Conservation (phyloP, 2,888 invertebrate species). For the Andrena hattorfiana region DNA sequence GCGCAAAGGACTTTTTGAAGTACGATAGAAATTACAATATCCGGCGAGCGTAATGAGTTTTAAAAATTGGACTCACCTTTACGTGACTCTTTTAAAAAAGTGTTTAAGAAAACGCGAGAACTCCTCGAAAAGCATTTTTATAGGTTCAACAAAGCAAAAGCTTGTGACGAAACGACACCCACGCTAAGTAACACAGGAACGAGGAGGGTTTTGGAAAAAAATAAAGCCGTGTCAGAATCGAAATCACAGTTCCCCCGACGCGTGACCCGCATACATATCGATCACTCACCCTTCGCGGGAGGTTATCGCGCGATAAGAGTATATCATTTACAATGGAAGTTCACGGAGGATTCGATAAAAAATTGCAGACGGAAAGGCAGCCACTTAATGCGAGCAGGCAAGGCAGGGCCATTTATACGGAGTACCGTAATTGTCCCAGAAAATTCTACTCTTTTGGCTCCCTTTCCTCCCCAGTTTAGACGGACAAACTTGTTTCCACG, state of each 20-base stretch:
- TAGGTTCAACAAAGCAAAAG: neutral
- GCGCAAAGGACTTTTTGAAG: no score
- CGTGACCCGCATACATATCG: conserved; percentile 55
- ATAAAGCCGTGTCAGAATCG: conserved; percentile 36
- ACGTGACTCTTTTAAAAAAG: no score
- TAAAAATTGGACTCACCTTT: no score
- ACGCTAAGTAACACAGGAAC: conserved; percentile 25
- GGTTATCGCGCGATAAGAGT: conserved; percentile 39
- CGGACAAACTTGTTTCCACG: conserved; percentile 66
- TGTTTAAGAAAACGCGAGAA: neutral
- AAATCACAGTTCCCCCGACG: conserved; percentile 54
- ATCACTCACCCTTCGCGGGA: conserved; percentile 28
- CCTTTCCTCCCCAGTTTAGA: conserved; percentile 17
- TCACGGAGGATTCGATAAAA: conserved; percentile 37
- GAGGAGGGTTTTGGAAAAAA: conserved; percentile 9
- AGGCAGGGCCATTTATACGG: conserved; percentile 26
- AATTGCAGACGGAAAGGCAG: neutral
- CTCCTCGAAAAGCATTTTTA: neutral
- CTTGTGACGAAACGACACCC: neutral
- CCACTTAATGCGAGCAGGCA: conserved; percentile 22
- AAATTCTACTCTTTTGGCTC: conserved; percentile 39
- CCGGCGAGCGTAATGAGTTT: neutral
- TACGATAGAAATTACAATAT: neutral
- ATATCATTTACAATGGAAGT: conserved; percentile 42
- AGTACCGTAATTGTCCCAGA: conserved; percentile 50